Evolutionary conservation across 2,797 vertebrate species (phyloP), one percentile per base, ranked within the genome.

Genomic region (Gadopsis marmoratus): DNA sequence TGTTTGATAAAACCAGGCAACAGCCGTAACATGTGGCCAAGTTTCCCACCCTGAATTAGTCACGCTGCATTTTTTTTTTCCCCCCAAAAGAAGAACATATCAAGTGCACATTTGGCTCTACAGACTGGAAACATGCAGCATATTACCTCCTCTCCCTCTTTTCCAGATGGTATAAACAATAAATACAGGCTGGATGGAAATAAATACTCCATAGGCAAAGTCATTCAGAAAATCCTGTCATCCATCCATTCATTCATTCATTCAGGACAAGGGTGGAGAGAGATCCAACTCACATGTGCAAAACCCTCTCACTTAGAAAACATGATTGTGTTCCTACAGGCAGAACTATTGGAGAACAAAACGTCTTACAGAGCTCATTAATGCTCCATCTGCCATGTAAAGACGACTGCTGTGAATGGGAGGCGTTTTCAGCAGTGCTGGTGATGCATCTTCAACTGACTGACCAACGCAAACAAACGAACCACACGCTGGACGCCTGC

Each of bases 141-240:
- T 21, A 53, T 31, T 3, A 60, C n/a, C 4, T 26, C 41, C 17
- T 59, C 31, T 39, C 41, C 7, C 33, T 35, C 33, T 7, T 26
- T 33, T 51, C 39, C 23, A 26, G 8, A 82, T 16, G 71, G 31
- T 69, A 76, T 5, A 35, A 4, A 84, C 5, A 78, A 92, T 85
- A 92, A 92, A 94, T 92, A 93, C 41, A 54, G 51, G 4, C 75
- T 6, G 3, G 71, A 60, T 69, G 75, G 74, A 81, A 92, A 93
- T 91, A 91, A 91, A 91, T 89, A 91, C 50, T 16, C 26, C 39
- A 48, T 29, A 61, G 50, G 16, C 33, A 7, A 39, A 39, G 35
- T 60, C 63, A 13, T 31, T 66, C 39, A 59, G 45, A 64, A 59
- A 72, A 71, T 48, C 11, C 33, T 10, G 21, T 23, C 45, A 61